phyloP scores from a whole-genome alignment of 2,888 invertebrate genomes.

The Matsumyia berberina region DNA sequence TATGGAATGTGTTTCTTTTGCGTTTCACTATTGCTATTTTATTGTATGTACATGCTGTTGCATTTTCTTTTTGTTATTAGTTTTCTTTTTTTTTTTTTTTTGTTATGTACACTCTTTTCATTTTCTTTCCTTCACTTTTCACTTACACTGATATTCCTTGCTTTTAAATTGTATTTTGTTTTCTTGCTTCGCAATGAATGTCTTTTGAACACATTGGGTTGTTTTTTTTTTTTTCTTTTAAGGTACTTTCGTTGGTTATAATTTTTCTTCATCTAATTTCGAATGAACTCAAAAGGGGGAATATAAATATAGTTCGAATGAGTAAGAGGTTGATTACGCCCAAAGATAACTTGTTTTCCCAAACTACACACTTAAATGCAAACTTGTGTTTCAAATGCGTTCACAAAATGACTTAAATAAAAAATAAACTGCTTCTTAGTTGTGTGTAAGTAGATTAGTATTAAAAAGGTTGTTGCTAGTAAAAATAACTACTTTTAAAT shows the following conservation, averaged over 20 bases:
- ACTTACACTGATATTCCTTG: conserved; percentile 57
- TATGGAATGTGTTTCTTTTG: conserved; percentile 69
- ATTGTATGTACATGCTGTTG: conserved; percentile 43
- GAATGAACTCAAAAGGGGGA: conserved; percentile 12
- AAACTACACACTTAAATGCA: conserved; percentile 4
- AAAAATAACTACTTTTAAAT: conserved; percentile 66
- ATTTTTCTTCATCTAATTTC: conserved; percentile 47
- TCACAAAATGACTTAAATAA: conserved; percentile 14
- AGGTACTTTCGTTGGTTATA: conserved; percentile 65
- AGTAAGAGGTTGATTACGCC: neutral
- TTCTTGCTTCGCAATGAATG: conserved; percentile 28
- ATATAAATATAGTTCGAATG: conserved; percentile 16
- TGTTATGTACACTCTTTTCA: conserved; percentile 70
- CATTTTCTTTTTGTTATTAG: conserved; percentile 16
- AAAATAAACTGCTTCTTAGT: conserved; percentile 26
- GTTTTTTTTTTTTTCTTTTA: conserved; percentile 54
- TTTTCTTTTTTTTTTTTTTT: conserved; percentile 52
- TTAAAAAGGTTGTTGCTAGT: conserved; percentile 65
- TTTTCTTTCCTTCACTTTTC: conserved; percentile 52
- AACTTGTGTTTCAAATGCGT: conserved; percentile 9
- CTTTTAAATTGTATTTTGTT: conserved; percentile 16
- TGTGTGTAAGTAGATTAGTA: conserved; percentile 69
- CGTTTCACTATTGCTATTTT: conserved; percentile 70
- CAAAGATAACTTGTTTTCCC: conserved; percentile 1
- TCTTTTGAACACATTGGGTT: conserved; percentile 75